These are phyloP conservation scores for Gortyna flavago DNA, from an alignment of 2,888 invertebrate species.

Conservation along the genomic window DNA sequence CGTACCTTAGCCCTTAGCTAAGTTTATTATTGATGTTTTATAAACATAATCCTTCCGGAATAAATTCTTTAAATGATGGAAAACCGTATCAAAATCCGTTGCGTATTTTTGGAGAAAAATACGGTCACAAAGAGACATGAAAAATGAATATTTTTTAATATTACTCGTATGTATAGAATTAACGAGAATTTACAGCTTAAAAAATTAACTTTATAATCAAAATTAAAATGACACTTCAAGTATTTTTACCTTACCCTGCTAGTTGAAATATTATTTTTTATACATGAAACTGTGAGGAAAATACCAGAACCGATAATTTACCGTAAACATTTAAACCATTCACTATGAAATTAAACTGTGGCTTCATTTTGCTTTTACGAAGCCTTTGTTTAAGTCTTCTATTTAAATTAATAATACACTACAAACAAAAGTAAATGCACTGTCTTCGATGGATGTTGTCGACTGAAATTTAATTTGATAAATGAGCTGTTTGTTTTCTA, in stretches of 20 bases:
- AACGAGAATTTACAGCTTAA: too few species aligned
- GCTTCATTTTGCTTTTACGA: background rate
- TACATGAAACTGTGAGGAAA: conserved; percentile 4
- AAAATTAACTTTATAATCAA: background rate
- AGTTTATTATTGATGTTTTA: background rate
- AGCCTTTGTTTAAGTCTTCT: background rate
- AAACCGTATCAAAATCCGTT: background rate
- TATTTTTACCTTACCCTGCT: background rate
- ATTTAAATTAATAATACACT: background rate
- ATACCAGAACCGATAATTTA: background rate
- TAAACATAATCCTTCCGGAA: background rate
- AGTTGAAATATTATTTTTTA: background rate
- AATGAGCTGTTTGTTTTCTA: too few species aligned
- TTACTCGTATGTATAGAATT: too few species aligned
- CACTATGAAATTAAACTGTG: background rate
- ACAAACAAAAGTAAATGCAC: background rate
- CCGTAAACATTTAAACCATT: conserved; percentile 1
- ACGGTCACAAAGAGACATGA: background rate
- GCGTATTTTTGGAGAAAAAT: background rate
- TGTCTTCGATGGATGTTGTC: too few species aligned
- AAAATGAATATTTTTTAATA: background rate
- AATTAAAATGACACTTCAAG: background rate
- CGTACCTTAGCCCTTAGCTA: background rate
- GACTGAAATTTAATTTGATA: too few species aligned
- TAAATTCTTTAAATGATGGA: background rate